phyloP scores from a whole-genome alignment of 2,888 invertebrate genomes.

The Ormyrus pomaceus region DNA sequence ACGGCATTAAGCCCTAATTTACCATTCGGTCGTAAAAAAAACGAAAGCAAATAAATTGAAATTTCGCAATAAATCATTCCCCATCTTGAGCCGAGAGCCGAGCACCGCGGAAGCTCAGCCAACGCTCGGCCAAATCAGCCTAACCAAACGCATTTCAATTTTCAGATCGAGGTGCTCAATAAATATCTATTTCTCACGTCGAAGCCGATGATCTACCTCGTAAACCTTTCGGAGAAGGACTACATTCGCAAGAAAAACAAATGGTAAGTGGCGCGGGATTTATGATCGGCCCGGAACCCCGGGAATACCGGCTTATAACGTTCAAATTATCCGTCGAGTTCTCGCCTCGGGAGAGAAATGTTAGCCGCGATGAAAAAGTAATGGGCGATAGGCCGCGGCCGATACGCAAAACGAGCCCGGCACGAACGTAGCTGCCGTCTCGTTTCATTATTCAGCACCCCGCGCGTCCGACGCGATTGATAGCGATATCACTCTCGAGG shows the following conservation, averaged over 20 bases:
- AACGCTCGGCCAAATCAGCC: too few species aligned
- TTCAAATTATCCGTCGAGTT: not conserved
- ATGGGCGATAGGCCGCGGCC: not conserved
- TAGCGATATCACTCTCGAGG: too few species aligned
- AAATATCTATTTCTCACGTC: conserved; percentile 97
- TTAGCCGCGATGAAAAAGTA: conserved; percentile 9
- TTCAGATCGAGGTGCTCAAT: conserved; percentile 96
- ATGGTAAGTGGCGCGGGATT: conserved; percentile 80
- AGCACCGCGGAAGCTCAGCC: not conserved
- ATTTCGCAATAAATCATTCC: not conserved
- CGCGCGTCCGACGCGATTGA: too few species aligned
- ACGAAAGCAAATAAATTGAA: too few species aligned
- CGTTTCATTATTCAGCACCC: too few species aligned
- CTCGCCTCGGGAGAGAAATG: too few species aligned
- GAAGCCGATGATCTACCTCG: conserved; percentile 97
- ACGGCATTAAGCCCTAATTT: too few species aligned
- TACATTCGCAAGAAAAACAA: conserved; percentile 99
- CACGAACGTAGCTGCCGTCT: too few species aligned
- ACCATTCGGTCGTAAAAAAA: too few species aligned
- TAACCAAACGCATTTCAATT: conserved; percentile 59
- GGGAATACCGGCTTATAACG: not conserved
- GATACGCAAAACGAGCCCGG: too few species aligned
- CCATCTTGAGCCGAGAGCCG: too few species aligned
- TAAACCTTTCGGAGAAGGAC: conserved; percentile 98
- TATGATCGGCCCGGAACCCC: not conserved